A percentile compares a stretch with the other conserved stretches of the same genome.
These are phyloP conservation scores for Toxonevra muliebris DNA, from an alignment of 2,888 invertebrate genomes.

Conservation along the genomic window DNA sequence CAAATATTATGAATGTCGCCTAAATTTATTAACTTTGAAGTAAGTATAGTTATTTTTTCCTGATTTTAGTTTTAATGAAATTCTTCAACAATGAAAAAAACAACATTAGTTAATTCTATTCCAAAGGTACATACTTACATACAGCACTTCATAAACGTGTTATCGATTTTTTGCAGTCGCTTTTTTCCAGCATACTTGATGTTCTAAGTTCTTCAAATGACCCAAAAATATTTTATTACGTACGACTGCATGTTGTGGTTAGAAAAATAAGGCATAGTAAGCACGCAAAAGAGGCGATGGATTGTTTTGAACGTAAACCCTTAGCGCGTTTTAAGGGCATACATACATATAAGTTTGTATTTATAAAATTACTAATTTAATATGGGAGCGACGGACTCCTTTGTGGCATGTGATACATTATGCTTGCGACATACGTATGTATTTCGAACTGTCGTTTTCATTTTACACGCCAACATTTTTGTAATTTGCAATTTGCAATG, in stretches of 20 bases:
- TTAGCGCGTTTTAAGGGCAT: constrained; percentile 37
- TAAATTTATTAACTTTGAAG: constrained; percentile 86
- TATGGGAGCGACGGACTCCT: no score
- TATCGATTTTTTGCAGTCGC: constrained; percentile 45
- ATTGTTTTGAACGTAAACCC: constrained; percentile 16
- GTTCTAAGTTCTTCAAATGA: constrained; percentile 34
- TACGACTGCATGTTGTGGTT: background rate
- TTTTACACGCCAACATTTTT: no score
- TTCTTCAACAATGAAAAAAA: background rate
- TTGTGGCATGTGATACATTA: no score
- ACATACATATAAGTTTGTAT: background rate
- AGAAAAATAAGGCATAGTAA: background rate
- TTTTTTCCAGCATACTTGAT: background rate
- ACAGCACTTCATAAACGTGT: constrained; percentile 30
- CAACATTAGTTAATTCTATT: background rate
- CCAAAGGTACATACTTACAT: background rate
- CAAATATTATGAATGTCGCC: constrained; percentile 86
- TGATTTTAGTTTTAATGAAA: background rate
- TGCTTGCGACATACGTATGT: background rate
- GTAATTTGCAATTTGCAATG: background rate
- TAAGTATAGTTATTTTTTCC: constrained; percentile 64
- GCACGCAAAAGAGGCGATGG: background rate
- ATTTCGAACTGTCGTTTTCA: constrained; percentile 6
- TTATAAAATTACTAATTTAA: no score
- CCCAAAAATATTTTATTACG: constrained; percentile 34